Evolutionary conservation across 92 coral and sea anemone genomes (phyloP), one percentile per base, ranked within the genome.

Genomic region (Zoanthus sociatus): DNA sequence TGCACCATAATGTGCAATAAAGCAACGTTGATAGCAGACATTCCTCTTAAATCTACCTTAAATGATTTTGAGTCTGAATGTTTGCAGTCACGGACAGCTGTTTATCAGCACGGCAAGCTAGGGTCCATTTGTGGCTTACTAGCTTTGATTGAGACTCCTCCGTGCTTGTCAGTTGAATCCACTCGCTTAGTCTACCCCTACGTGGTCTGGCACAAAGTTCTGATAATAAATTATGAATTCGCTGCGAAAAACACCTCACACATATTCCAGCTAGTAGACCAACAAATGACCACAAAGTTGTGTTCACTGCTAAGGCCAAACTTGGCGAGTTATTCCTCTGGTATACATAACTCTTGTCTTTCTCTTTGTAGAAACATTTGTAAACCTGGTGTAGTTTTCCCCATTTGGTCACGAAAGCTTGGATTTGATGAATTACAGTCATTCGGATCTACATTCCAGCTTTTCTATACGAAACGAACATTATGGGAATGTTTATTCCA

Each of bases 231-330:
- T 5, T 44, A 30, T 79, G 84, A 79, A 79, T 63, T 63, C 84
- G 32, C 8, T 63, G 73, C 8, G 58, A 46, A 45, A 18, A 79
- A 2, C 16, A 63, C 5, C 73, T 79, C 10, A 60, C 16, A 66
- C 55, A 53, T 30, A 30, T 79, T 2, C 84, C 84, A 7, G 61
- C 53, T 4, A 79, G 56, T 37, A 79, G 11, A 7, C 84, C 84
- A 5, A 79, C 4, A 7, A 79, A n/a, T 17, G 84, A 71, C 84
- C 84, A 79, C 60, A 79, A 68, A 15, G 71, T 60, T 3, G 73
- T 73, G 53, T 60, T 79, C 33, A 79, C 84, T 4, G 48, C 84
- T 16, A 66, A 14, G 18, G 84, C 33, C 26, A n/a, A 9, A 3
- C 84, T 79, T 6, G 73, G 33, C 5, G 84, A 21, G 9, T 79